These are phyloP conservation scores for Acanthaster planci DNA, from an alignment of 35 echinoderm and acorn worm species.

Conservation along the genomic window DNA sequence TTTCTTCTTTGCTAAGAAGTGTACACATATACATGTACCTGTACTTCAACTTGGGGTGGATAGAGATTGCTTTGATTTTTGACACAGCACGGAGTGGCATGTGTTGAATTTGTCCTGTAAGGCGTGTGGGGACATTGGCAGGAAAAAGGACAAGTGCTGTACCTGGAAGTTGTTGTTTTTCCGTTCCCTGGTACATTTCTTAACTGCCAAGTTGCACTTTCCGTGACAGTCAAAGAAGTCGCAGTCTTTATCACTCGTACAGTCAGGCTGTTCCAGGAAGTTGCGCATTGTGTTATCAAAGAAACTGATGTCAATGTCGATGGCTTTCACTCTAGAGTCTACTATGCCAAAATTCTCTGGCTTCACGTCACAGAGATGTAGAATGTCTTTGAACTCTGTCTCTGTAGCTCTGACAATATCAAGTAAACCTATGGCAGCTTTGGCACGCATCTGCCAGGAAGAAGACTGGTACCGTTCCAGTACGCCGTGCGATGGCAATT, in stretches of 20 bases:
- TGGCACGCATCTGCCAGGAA: constrained; percentile 41
- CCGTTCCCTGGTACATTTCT: constrained; percentile 49
- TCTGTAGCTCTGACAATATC: constrained; percentile 44
- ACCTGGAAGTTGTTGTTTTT: constrained; percentile 81
- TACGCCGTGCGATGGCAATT: constrained; percentile 19
- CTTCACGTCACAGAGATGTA: constrained; percentile 77
- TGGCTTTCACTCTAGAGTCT: constrained; percentile 55
- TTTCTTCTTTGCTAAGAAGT: no score
- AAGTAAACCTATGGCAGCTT: constrained; percentile 46
- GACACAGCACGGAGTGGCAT: no score
- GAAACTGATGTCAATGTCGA: constrained; percentile 71
- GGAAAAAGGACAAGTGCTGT: no score
- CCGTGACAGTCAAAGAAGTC: constrained; percentile 81
- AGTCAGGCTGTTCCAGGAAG: constrained; percentile 36
- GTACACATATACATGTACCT: no score
- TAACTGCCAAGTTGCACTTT: constrained; percentile 22
- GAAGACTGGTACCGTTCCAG: constrained; percentile 16
- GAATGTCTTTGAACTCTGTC: constrained; percentile 26
- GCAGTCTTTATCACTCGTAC: constrained; percentile 52
- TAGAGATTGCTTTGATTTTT: no score
- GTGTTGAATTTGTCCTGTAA: no score
- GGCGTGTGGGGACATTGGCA: no score
- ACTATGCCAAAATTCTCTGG: constrained; percentile 68
- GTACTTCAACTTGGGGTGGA: no score
- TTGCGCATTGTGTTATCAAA: constrained; percentile 43